Percentiles rank a stretch among this genome's conserved stretches.
These are phyloP conservation scores for Enteromius anoplus DNA, from an alignment of 2,797 vertebrate species.

Conservation along the genomic window DNA sequence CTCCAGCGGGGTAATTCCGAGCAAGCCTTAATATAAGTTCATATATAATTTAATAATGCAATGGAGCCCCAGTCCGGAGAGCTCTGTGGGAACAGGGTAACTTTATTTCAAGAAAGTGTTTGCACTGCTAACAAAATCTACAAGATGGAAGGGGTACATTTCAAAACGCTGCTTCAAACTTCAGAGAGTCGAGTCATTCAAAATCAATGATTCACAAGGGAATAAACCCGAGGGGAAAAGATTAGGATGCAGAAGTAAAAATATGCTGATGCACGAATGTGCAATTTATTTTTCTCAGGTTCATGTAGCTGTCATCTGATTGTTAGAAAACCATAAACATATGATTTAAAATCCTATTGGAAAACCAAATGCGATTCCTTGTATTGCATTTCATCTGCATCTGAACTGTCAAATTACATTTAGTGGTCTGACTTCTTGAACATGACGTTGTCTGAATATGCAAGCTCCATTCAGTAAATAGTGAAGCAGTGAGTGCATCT, in stretches of 20 bases:
- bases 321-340: not conserved
- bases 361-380: not conserved
- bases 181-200: not conserved
- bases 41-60: conserved; percentile 41
- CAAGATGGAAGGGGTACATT: not conserved
- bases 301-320: not conserved
- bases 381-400: not conserved
- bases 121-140: conserved; percentile 22
- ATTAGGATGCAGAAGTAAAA: not conserved
- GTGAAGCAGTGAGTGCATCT: not conserved
- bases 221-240: not conserved
- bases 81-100: conserved; percentile 12
- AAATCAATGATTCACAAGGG: not conserved
- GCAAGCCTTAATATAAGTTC: conserved; percentile 20
- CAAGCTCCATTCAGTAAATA: not conserved
- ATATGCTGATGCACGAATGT: not conserved
- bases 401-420: not conserved
- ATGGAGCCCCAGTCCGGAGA: conserved; percentile 6
- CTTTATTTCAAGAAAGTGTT: conserved; percentile 14
- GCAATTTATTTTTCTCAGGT: not conserved
- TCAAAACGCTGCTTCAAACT: not conserved
- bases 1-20: not conserved
- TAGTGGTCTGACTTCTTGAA: not conserved
- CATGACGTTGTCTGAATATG: not conserved
- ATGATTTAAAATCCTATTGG: not conserved